Conservation (phyloP, 2,888 invertebrate genomes). For the Drosophila putrida region DNA sequence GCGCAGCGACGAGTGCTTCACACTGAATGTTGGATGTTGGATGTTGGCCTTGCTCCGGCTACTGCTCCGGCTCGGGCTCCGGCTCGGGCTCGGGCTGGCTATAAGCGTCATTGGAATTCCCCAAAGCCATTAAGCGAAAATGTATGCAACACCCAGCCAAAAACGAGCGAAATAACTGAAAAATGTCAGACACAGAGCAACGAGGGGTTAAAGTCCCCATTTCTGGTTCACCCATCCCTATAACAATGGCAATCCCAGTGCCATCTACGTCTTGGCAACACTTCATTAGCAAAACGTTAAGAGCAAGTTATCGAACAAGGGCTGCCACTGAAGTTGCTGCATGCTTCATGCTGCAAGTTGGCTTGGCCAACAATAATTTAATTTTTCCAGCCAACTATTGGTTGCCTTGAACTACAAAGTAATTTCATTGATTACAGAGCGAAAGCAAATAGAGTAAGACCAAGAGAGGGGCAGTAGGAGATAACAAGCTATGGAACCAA, state of each 20-base stretch:
- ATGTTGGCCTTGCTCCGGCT: constrained; percentile 23
- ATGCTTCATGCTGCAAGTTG: constrained; percentile 16
- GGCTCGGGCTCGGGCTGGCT: constrained; percentile 41
- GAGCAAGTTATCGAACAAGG: constrained; percentile 37
- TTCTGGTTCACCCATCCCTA: not conserved
- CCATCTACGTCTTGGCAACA: constrained; percentile 65
- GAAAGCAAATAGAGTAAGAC: constrained; percentile 19
- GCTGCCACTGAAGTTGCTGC: constrained; percentile 14
- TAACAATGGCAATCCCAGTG: constrained; percentile 9
- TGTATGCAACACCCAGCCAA: constrained; percentile 74
- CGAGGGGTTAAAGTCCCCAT: not conserved
- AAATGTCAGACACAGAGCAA: constrained; percentile 67
- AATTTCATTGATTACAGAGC: constrained; percentile 76
- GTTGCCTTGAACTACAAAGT: constrained; percentile 72
- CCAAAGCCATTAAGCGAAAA: constrained; percentile 80
- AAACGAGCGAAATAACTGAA: constrained; percentile 63
- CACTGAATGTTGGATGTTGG: constrained; percentile 22
- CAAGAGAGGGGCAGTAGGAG: constrained; percentile 42
- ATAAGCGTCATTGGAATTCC: constrained; percentile 80
- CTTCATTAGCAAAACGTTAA: constrained; percentile 76
- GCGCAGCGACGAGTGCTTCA: constrained; percentile 35
- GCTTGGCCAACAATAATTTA: constrained; percentile 70
- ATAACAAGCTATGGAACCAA: constrained; percentile 59
- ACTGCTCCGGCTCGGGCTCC: not conserved
- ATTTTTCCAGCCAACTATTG: constrained; percentile 72